Evolutionary conservation across 2,113 vertebrate genomes (phyloP), one percentile per base, ranked within the genome.

Genomic region (Cyprinus carpio): DNA sequence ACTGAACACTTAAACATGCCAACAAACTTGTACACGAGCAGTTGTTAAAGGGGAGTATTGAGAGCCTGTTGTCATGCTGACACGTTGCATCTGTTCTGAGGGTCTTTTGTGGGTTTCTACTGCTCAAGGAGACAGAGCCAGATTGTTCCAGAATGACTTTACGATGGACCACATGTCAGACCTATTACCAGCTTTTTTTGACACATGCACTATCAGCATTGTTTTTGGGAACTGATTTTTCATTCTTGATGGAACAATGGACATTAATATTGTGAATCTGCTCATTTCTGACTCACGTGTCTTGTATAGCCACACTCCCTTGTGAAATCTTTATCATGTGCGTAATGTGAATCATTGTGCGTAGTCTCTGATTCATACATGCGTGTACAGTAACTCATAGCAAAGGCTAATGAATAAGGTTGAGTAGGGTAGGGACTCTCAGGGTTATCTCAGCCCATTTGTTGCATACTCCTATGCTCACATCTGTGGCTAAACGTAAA

Each of bases 81-180:
- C 69, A 65, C 67, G 56, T 43, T 78, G 71, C 79, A 83, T 83
- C 62, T 86, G 84, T 72, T 88, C 67, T 72, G 16, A 60, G 49
- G 29, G 40, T 64, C 84, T 83, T 67, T 43, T 69, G 46, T 80
- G 12, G 34, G 10, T 64, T 79, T 76, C 81, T 83, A 29, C 81
- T 75, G 54, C 74, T 79, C 13, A 34, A 43, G 13, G n/a, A 46
- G 51, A 23, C 54, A 81, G 76, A 84, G 40, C 9, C 49, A 11
- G 58, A 88, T 88, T 88, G 84, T 86, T 84, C 81, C n/a, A 74
- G 60, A 83, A 83, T 80, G 10, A 84, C 27, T 74, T 49, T 37
- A 78, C n/a, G 12, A 34, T 74, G 54, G 20, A 20, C 25, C 18
- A 76, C 37, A 60, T 72, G 58, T 31, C 34, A 65, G 6, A 75